Evolutionary conservation across 1,140 invertebrate genomes (phyloP).

Genomic region (Drosophila orena): DNA sequence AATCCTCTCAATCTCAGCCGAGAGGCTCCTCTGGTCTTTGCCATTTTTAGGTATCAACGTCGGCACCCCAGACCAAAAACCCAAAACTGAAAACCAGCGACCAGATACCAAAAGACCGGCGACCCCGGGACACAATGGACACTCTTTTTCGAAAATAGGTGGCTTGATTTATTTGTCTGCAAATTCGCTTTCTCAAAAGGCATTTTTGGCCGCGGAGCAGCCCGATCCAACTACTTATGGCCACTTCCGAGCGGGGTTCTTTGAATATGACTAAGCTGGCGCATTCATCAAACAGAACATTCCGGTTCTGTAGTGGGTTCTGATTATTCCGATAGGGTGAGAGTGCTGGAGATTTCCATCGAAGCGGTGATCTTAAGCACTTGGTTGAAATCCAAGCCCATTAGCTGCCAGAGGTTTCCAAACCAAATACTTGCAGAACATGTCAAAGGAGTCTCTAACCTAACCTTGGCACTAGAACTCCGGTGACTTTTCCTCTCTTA

Average conservation of each 20-base stretch:
- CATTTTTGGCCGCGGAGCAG: constrained; percentile 49
- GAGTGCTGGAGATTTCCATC: constrained; percentile 9
- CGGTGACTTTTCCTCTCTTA: constrained; percentile 5
- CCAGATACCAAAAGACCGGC: constrained; percentile 30
- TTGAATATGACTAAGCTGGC: constrained; percentile 47
- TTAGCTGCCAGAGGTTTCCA: constrained; percentile 3
- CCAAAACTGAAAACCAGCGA: constrained; percentile 8
- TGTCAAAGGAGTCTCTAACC: constrained; percentile 7
- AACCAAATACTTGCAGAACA: not conserved
- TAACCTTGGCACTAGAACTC: constrained; percentile 1
- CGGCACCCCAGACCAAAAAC: constrained; percentile 62
- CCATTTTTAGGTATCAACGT: constrained; percentile 76
- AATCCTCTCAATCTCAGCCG: constrained; percentile 74
- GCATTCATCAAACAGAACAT: constrained; percentile 41
- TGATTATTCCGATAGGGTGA: constrained; percentile 16
- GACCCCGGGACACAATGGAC: constrained; percentile 72
- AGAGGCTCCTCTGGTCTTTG: constrained; percentile 58
- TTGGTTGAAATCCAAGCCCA: constrained; percentile 9
- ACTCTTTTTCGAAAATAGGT: constrained; percentile 77
- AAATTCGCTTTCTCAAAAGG: constrained; percentile 83
- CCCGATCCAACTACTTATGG: constrained; percentile 47
- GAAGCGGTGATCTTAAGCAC: constrained; percentile 20
- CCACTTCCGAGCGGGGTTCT: constrained; percentile 39
- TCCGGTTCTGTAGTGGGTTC: constrained; percentile 20
- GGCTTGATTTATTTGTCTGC: constrained; percentile 84